These are phyloP conservation scores for Peromyscus californicus DNA, from an alignment of 2,113 vertebrate genomes.

Conservation along the genomic window DNA sequence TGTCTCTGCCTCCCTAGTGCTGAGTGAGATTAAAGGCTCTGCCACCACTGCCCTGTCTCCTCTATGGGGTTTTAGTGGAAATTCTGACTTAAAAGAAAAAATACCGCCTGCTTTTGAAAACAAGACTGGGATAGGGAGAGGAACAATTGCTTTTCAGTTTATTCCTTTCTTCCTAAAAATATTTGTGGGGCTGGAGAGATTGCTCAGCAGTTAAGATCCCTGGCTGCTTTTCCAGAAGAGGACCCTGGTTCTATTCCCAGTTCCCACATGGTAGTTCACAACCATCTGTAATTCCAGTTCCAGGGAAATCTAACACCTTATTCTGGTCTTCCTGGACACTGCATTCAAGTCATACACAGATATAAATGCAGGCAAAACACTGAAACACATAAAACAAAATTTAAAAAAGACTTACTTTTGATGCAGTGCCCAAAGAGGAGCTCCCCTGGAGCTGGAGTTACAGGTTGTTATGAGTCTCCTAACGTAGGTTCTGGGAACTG, in stretches of 20 bases:
- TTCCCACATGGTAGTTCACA: neutral
- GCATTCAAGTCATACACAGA: neutral
- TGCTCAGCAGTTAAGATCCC: neutral
- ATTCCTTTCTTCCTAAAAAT: neutral
- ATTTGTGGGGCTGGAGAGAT: neutral
- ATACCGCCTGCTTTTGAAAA: neutral
- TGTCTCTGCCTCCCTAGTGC: neutral
- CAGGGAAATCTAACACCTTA: neutral
- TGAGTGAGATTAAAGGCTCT: too few relatives aligned
- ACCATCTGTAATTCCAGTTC: neutral
- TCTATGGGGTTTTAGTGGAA: neutral
- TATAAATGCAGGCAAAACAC: neutral
- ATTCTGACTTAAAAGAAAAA: neutral
- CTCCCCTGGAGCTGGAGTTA: neutral
- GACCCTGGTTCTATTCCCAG: neutral
- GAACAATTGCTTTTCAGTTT: neutral
- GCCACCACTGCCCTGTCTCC: neutral
- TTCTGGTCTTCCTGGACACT: neutral
- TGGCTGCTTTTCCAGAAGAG: neutral
- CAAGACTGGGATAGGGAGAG: neutral
- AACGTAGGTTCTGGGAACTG: neutral
- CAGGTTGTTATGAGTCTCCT: neutral
- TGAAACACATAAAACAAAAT: neutral
- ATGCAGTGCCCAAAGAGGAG: neutral
- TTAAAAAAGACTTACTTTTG: neutral